Evolutionary conservation across 2,113 vertebrate genomes (phyloP), one percentile per base, ranked within the genome.

Genomic region (Anolis sagrei): DNA sequence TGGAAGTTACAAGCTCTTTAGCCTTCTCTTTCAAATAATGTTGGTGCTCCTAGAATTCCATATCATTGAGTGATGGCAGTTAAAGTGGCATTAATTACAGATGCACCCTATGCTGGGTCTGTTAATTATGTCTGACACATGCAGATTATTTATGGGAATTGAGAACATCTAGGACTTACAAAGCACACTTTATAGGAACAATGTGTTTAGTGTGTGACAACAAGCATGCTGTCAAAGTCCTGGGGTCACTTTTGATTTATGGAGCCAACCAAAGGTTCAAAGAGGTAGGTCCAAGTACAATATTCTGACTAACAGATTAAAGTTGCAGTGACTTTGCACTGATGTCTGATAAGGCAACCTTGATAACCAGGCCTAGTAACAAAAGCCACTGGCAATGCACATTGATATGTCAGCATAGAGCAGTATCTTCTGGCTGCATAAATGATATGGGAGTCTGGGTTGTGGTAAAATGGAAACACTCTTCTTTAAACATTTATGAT

Each of bases 401-500:
- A 16, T 2, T 83, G 72, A 64, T 64, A 72, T 64, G 72, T 83
- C 82, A 64, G 70, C 54, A 75, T 34, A 21, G 39, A 49, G 58
- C 29, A 29, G 2, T 29, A 80, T 19, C 84, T 81, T 51, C 78
- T 49, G 61, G 78, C 84, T 51, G 58, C 5, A 64, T 32, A 27
- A 16, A 6, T 27, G 34, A 64, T 73, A 32, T 21, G 32, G 73
- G 76, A 76, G 13, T n/a, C 78, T 70, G 54, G 44, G 69, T 74
- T 81, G 78, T 51, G 49, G 58, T 66, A 80, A 86, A 27, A 79
- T 36, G 72, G 61, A 54, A 75, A 74, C 64, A 16, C 58, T 66
- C 69, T 81, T 66, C 77, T 86, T 81, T 81, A 86, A 86, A 86
- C 69, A 75, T 74, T 81, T 74, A 80, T 75, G 72, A 81, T 81